phyloP scores from a whole-genome alignment of 2,797 vertebrate genomes.

The Pseudocheirus occidentalis region DNA sequence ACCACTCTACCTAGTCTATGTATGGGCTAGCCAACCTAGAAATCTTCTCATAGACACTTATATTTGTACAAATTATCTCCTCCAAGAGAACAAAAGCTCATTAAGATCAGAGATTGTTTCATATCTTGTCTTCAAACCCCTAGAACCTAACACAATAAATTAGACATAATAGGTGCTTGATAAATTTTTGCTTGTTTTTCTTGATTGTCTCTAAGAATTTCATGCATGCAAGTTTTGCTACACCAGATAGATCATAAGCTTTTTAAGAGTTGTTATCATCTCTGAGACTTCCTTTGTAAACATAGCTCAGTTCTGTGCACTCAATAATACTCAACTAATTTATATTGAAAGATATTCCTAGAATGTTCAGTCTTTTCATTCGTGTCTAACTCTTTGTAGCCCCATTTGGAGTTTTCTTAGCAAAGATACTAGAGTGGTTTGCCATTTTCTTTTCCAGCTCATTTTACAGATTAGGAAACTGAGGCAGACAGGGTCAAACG shows the following conservation, averaged over 20 bases:
- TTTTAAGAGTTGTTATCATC: neutral
- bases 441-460: neutral
- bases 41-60: neutral
- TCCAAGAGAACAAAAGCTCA: neutral
- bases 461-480: neutral
- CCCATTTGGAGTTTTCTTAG: neutral
- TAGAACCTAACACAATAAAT: neutral
- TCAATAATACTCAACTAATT: neutral
- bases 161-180: neutral
- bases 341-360: neutral
- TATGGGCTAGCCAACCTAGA: neutral
- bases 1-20: neutral
- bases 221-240: neutral
- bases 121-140: neutral
- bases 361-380: neutral
- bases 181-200: neutral
- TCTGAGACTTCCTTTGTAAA: neutral
- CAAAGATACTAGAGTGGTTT: neutral
- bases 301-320: neutral
- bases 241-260: neutral
- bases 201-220: neutral
- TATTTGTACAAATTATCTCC: neutral
- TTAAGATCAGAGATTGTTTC: neutral
- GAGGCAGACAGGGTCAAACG: too few species aligned
- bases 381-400: neutral